Conservation (phyloP, 2,113 vertebrate species). For the Xenopus laevis region DNA sequence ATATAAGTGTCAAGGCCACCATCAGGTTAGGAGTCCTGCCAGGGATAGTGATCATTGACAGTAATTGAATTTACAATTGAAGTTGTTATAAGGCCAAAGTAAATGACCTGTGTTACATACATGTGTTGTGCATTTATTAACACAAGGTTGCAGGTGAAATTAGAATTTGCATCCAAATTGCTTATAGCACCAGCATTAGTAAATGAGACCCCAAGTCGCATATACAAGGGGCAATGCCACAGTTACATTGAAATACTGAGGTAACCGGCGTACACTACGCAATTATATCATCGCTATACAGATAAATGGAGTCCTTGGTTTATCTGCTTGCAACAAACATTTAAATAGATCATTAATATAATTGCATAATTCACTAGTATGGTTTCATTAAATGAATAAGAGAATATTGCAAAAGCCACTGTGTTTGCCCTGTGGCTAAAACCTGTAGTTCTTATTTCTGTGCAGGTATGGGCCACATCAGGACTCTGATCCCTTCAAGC, state of each 20-base stretch:
- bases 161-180: too few species aligned
- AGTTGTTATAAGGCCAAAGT: too few species aligned
- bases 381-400: not conserved
- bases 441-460: not conserved
- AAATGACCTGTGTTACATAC: too few species aligned
- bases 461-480: slow-evolving; percentile 89
- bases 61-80: too few species aligned
- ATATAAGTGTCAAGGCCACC: too few species aligned
- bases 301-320: slow-evolving; percentile 7
- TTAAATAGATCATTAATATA: slow-evolving; percentile 1
- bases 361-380: not conserved
- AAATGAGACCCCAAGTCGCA: too few species aligned
- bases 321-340: not conserved
- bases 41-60: too few species aligned
- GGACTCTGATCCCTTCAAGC: slow-evolving; percentile 89
- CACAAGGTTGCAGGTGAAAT: too few species aligned
- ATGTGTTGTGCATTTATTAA: too few species aligned
- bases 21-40: too few species aligned
- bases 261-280: not conserved
- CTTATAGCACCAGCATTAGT: too few species aligned
- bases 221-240: too few species aligned
- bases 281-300: slow-evolving; percentile 6
- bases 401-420: not conserved
- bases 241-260: not conserved
- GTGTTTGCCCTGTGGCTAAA: not conserved